Evolutionary conservation across 2,888 invertebrate species (phyloP), one percentile per base, ranked within the genome.

Genomic region (Urechis unicinctus): DNA sequence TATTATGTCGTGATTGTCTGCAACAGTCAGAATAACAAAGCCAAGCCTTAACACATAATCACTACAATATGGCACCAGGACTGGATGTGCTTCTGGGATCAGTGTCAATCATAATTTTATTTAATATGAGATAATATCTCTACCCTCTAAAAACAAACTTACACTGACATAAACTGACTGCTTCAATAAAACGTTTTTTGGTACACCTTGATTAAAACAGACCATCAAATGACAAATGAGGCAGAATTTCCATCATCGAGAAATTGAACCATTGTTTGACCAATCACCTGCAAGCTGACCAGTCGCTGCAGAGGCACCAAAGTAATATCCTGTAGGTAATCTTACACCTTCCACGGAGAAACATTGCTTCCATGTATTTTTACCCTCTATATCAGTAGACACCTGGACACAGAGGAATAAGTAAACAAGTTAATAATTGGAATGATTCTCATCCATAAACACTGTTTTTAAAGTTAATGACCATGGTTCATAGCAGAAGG

Each of bases 1-100:
- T 60, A 92, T 83, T 60, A 98, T 84, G 78, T 98, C 97, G 78
- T 98, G 98, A 78, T 90, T 93, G 82, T 98, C 98, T 59, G 89
- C 87, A 75, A 71, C 47, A 31, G 42, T 17, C 45, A 1, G 36
- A 50, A n/a, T n/a, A n/a, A n/a, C n/a, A n/a, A n/a, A n/a, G n/a
- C n/a, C n/a, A n/a, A n/a, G n/a, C n/a, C n/a, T n/a, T n/a, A n/a
- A n/a, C n/a, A n/a, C n/a, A n/a, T n/a, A n/a, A n/a, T n/a, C n/a
- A n/a, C n/a, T n/a, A n/a, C n/a, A n/a, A n/a, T n/a, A n/a, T n/a
- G n/a, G n/a, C n/a, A n/a, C n/a, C n/a, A n/a, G n/a, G n/a, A n/a
- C n/a, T n/a, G n/a, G n/a, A n/a, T n/a, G n/a, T n/a, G n/a, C n/a
- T n/a, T n/a, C n/a, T n/a, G n/a, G n/a, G n/a, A n/a, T n/a, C n/a